Percentiles rank a stretch among this genome's conserved stretches.
phyloP scores from a whole-genome alignment of 2,113 vertebrate species.

The Chascanopsetta lugubris region DNA sequence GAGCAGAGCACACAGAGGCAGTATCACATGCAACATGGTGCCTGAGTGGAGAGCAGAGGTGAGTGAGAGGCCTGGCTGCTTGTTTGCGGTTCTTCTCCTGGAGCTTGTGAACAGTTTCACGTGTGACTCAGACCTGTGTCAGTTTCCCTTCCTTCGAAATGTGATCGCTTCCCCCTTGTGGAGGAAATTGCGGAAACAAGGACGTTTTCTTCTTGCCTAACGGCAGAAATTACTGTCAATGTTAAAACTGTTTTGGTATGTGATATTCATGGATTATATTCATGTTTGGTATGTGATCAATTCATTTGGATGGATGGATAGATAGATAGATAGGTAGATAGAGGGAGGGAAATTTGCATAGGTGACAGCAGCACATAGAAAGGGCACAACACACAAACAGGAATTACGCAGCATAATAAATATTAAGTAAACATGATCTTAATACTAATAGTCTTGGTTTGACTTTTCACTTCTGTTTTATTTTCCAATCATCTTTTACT shows the following conservation, averaged over 20 bases:
- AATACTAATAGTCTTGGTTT: too few relatives aligned
- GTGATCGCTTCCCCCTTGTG: conserved; percentile 42
- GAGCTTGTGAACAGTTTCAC: conserved; percentile 11
- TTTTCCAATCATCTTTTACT: too few relatives aligned
- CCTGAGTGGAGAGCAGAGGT: conserved; percentile 2
- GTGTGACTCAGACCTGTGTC: too few relatives aligned
- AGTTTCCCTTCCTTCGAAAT: background rate
- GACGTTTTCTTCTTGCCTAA: conserved; percentile 1
- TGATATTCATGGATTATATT: background rate
- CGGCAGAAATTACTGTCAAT: background rate
- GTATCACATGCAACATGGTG: conserved; percentile 45
- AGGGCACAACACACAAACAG: too few relatives aligned
- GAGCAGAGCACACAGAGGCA: conserved; percentile 48
- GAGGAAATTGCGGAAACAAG: background rate
- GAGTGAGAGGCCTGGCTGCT: background rate
- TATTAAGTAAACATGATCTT: too few relatives aligned
- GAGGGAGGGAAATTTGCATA: too few relatives aligned
- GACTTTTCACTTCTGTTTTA: too few relatives aligned
- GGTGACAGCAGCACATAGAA: too few relatives aligned
- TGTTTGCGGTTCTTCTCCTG: background rate
- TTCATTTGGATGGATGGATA: too few relatives aligned
- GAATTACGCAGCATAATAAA: too few relatives aligned
- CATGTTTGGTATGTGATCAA: background rate
- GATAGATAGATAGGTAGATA: too few relatives aligned
- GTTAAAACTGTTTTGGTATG: background rate